These are phyloP conservation scores for Tubulanus polymorphus DNA, from an alignment of 2,888 invertebrate species.

Conservation along the genomic window DNA sequence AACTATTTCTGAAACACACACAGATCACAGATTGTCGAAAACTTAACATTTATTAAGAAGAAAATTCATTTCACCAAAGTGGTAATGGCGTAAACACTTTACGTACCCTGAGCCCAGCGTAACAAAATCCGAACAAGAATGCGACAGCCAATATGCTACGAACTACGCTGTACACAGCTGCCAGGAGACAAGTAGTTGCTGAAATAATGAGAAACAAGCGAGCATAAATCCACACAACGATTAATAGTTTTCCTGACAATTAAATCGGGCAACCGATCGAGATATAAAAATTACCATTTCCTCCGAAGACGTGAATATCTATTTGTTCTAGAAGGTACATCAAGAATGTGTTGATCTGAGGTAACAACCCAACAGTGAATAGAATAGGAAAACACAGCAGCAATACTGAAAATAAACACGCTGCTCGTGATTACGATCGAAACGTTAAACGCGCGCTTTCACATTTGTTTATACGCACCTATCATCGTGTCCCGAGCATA, in stretches of 20 bases:
- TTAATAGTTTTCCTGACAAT: no score
- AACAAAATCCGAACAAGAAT: slow-evolving; percentile 61
- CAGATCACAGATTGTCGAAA: slow-evolving; percentile 4
- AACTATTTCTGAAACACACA: not conserved
- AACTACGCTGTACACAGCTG: slow-evolving; percentile 74
- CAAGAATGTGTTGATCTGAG: slow-evolving; percentile 91
- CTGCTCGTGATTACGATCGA: slow-evolving; percentile 1
- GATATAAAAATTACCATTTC: slow-evolving; percentile 72
- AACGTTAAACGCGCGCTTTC: not conserved
- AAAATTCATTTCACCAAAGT: not conserved
- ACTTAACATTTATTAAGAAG: not conserved
- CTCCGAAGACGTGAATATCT: slow-evolving; percentile 61
- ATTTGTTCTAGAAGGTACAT: slow-evolving; percentile 94
- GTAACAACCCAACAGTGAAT: slow-evolving; percentile 92
- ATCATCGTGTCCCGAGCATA: slow-evolving; percentile 71
- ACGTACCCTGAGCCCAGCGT: slow-evolving; percentile 69
- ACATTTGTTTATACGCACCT: slow-evolving; percentile 28
- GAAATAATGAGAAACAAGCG: slow-evolving; percentile 16
- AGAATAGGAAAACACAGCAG: slow-evolving; percentile 87
- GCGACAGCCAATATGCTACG: slow-evolving; percentile 77
- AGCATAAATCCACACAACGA: no score
- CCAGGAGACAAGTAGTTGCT: slow-evolving; percentile 59
- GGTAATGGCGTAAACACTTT: not conserved
- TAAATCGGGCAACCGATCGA: no score
- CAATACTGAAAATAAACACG: slow-evolving; percentile 57